These are phyloP conservation scores for Papilio machaon DNA, from an alignment of 1,140 invertebrate species.

Conservation along the genomic window DNA sequence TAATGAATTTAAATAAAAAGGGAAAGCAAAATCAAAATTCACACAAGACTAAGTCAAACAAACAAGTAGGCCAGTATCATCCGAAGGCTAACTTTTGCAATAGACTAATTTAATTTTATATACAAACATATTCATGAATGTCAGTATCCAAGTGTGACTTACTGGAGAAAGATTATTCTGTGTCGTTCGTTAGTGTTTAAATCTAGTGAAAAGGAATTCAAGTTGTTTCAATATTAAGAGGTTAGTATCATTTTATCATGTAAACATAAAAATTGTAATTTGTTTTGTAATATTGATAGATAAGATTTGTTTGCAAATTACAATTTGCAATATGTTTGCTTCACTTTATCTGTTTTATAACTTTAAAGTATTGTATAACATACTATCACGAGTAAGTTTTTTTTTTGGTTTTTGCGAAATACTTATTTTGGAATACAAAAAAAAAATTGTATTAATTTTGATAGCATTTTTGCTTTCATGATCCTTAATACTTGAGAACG, in stretches of 20 bases:
- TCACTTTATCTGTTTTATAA: constrained; percentile 19
- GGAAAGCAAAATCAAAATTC: constrained; percentile 40
- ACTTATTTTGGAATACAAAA: neutral
- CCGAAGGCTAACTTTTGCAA: constrained; percentile 53
- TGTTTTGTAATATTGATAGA: neutral
- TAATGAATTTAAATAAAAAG: constrained; percentile 42
- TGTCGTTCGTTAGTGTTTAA: constrained; percentile 33
- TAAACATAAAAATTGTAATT: neutral
- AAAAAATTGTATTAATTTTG: neutral
- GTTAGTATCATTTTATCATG: neutral
- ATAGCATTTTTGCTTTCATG: too few relatives aligned
- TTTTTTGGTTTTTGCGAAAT: neutral
- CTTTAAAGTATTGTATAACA: neutral
- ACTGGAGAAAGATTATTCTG: constrained; percentile 33
- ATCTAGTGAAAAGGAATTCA: neutral
- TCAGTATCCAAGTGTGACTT: constrained; percentile 45
- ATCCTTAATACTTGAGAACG: too few relatives aligned
- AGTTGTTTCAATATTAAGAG: neutral
- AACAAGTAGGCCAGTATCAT: constrained; percentile 44
- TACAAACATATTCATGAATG: constrained; percentile 42
- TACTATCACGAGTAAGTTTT: neutral
- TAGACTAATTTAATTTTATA: constrained; percentile 51
- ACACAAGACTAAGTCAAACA: constrained; percentile 7
- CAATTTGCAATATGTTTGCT: neutral
- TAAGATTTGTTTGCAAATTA: neutral